A percentile compares a stretch with the other conserved stretches of the same genome.
Conservation (phyloP, 1,140 invertebrate genomes). For the Leptinotarsa lineolata region DNA sequence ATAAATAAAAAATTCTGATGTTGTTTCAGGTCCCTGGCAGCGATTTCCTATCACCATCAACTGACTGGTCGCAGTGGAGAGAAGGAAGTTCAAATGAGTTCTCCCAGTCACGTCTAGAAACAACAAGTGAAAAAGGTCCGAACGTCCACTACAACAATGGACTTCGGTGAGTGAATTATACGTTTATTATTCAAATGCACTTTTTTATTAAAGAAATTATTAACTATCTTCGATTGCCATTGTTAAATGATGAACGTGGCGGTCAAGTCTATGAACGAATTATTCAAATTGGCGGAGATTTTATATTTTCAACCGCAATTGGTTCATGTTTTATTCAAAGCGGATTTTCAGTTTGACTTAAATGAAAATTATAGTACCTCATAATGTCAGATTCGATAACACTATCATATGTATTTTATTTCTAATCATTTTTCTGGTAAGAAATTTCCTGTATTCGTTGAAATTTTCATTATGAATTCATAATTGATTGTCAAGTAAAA, state of each 20-base stretch:
- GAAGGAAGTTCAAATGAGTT: slow-evolving; percentile 23
- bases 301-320: not conserved
- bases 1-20: slow-evolving; percentile 17
- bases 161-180: slow-evolving; percentile 20
- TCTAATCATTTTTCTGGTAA: too few relatives aligned
- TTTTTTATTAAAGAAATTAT: slow-evolving; percentile 12
- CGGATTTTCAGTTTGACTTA: not conserved
- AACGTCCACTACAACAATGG: slow-evolving; percentile 26
- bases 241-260: not conserved
- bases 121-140: slow-evolving; percentile 1
- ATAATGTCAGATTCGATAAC: too few relatives aligned
- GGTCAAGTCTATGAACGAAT: slow-evolving; percentile 12
- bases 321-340: not conserved
- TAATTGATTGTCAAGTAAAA: too few relatives aligned
- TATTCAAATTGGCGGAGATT: slow-evolving; percentile 8
- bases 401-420: too few relatives aligned
- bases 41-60: slow-evolving; percentile 8
- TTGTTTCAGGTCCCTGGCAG: slow-evolving; percentile 24
- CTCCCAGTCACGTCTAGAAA: slow-evolving; percentile 22
- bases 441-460: too few relatives aligned
- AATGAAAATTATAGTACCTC: not conserved
- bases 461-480: too few relatives aligned
- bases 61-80: slow-evolving; percentile 8
- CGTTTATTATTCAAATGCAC: slow-evolving; percentile 14
- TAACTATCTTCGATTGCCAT: slow-evolving; percentile 9